phyloP scores from a whole-genome alignment of 2,888 invertebrate genomes.

The Cataglyphis altisquamis region DNA sequence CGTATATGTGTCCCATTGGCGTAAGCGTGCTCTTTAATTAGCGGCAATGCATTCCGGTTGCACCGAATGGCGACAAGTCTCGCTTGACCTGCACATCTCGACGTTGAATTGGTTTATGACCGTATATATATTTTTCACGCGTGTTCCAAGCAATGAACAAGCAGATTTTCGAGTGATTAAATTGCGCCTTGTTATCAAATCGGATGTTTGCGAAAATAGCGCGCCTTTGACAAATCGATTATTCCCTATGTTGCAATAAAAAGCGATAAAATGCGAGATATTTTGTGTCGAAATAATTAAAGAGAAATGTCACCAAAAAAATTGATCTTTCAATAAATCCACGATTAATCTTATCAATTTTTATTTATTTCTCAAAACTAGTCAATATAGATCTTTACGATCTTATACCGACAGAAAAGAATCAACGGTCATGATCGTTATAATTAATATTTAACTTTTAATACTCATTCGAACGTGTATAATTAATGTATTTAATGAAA shows the following conservation, averaged over 20 bases:
- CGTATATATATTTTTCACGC: conserved; percentile 18
- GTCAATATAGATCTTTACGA: not conserved
- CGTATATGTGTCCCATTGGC: conserved; percentile 53
- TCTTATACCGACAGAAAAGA: not conserved
- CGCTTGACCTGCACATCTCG: conserved; percentile 15
- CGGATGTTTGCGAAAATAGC: not conserved
- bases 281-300: not conserved
- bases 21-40: conserved; percentile 69
- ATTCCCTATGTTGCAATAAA: not conserved
- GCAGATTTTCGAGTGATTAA: conserved; percentile 30
- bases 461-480: conserved; percentile 3
- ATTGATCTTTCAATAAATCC: not conserved
- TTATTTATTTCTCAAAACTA: not conserved
- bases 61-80: conserved; percentile 15
- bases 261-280: not conserved
- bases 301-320: not conserved
- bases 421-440: not conserved
- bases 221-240: conserved; percentile 6
- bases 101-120: conserved; percentile 25
- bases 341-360: not conserved
- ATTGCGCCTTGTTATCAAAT: conserved; percentile 21
- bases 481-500: conserved; percentile 16
- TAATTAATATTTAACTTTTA: conserved; percentile 23
- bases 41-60: conserved; percentile 60
- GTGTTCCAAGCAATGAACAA: not conserved